Evolutionary conservation across 2,113 vertebrate genomes (phyloP), one percentile per base, ranked within the genome.

Genomic region (Sclerurus mexicanus): DNA sequence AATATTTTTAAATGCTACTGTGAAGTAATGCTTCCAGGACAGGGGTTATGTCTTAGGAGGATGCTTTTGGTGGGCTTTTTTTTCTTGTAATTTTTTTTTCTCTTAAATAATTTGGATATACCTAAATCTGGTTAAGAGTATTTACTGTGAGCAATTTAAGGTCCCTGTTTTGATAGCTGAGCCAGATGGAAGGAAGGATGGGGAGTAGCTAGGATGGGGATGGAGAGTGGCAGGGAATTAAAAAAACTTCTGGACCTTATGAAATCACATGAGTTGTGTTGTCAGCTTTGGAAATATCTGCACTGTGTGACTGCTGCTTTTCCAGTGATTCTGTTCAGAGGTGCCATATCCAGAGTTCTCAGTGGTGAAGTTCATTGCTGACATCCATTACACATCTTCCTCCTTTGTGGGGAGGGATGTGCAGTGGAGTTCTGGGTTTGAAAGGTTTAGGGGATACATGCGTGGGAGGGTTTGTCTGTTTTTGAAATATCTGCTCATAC

Each of bases 261-360:
- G 21, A 83, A 92, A 80, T 63, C 1, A 0, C 20, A 39, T 0
- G 0, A 72, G 15, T 64, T 60, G 24, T 62, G 24, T 27, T 72
- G 33, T 31, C 59, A 92, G 25, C 50, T 87, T 75, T 91, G 71
- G 30, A 81, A 77, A 67, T 50, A 42, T 1, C 55, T 89, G 31
- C 8, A 4, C 78, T 93, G 87, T 50, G 37, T 66, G 67, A 53
- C 40, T 85, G 47, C 5, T 75, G 0, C 50, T 79, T 91, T 71
- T 55, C 50, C 44, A 82, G 52, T 44, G 62, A 11, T 40, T 89
- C 85, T 85, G 21, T 76, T 69, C 59, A 69, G 90, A 88, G 68
- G 24, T 83, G 71, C 47, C 0, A 0, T 53, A 30, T 10, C 37
- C 40, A 75, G 72, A 40, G 39, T 53, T 77, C 59, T 77, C 82